Evolutionary conservation across 2,113 vertebrate species (phyloP), one percentile per base, ranked within the genome.

Genomic region (Tetrao urogallus): DNA sequence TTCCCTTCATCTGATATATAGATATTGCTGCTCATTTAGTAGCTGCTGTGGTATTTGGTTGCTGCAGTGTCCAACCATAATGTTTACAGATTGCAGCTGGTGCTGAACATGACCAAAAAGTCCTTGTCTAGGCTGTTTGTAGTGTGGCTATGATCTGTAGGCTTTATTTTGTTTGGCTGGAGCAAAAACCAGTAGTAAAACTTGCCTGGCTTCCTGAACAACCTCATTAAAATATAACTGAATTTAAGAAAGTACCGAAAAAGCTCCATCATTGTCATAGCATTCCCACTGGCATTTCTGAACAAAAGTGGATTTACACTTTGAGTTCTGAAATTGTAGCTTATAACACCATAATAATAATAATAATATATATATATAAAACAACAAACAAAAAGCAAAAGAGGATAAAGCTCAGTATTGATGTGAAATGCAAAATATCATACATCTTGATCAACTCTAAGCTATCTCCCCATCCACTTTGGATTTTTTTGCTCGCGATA

Each of bases 1-100:
- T 92, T 94, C 84, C 64, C 82, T 93, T 89, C 82, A 73, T 82
- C 71, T 94, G 84, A 91, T 71, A 82, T 40, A 91, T 10, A 52
- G 84, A 82, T 61, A 82, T 64, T 92, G 79, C 78, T 87, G 30
- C 82, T 94, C 27, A 0, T 94, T 93, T 91, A 40, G 71, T 91
- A 57, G 48, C 91, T 87, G 63, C 67, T 82, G 34, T 85, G 78
- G 87, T 80, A 57, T 91, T 93, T 80, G 82, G 63, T 92, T 80
- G 71, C 82, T 85, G 21, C 77, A 80, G 45, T 80, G 87, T 82
- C 92, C 92, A 92, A 82, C 66, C 89, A 71, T 63, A 85, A 89
- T 56, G 56, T 90, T 92, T 89, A 85, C 75, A 92, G 84, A 86
- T 67, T 77, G 82, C 74, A 88, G 67, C 71, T 82, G 72, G 56